Percentiles rank a stretch among this genome's conserved stretches.
Conservation (phyloP, 2,888 invertebrate species). For the Dicyrtoma fusca region DNA sequence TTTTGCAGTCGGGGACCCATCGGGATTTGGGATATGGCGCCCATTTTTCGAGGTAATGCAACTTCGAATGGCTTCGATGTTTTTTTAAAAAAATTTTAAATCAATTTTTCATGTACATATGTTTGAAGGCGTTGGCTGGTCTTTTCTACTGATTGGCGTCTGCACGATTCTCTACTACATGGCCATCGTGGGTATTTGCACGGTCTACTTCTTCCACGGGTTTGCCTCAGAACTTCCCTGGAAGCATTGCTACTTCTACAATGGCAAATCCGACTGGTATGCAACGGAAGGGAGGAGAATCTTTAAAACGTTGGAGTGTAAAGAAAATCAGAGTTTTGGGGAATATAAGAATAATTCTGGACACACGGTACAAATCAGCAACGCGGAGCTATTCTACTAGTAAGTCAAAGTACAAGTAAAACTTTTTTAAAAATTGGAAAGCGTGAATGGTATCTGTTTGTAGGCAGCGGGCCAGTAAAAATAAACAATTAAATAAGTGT, state of each 20-base stretch:
- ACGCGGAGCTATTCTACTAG: conserved; percentile 5
- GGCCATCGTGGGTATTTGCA: background rate
- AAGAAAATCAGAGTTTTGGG: too few species aligned
- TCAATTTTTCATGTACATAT: too few species aligned
- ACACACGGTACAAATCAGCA: background rate
- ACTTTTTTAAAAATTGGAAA: background rate
- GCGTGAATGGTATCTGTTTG: too few species aligned
- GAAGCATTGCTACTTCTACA: background rate
- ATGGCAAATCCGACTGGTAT: too few species aligned
- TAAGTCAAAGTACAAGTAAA: background rate
- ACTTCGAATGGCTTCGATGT: too few species aligned
- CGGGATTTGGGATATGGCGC: conserved; percentile 1
- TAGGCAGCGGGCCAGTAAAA: too few species aligned
- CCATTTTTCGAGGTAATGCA: background rate
- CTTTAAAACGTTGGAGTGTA: too few species aligned
- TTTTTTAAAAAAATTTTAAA: too few species aligned
- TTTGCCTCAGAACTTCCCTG: background rate
- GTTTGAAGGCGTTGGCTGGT: conserved; percentile 2
- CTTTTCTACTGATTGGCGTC: background rate
- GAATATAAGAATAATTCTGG: too few species aligned
- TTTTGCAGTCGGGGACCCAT: conserved; percentile 1
- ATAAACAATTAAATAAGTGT: too few species aligned
- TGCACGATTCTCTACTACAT: background rate
- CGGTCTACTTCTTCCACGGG: background rate
- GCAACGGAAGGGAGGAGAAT: too few species aligned